Conservation (phyloP, 1,140 invertebrate species). For the Aporrectodea caliginosa region DNA sequence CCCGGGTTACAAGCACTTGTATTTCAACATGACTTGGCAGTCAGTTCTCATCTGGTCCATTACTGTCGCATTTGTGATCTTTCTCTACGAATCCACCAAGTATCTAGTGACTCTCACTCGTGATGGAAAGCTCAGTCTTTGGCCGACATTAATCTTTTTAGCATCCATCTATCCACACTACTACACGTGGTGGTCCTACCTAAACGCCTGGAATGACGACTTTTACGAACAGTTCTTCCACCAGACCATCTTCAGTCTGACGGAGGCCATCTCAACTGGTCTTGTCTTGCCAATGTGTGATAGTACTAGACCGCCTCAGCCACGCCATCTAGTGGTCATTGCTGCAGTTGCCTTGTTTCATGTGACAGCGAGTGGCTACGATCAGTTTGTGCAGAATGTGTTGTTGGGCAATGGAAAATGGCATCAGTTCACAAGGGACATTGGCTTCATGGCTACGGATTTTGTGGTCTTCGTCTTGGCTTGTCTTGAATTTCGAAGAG, state of each 20-base stretch:
- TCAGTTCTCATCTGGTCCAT: constrained; percentile 72
- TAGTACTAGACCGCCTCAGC: neutral
- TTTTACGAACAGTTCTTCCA: constrained; percentile 63
- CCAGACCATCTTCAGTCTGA: constrained; percentile 67
- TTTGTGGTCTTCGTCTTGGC: neutral
- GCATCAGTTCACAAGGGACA: neutral
- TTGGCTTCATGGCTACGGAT: neutral
- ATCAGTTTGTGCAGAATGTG: neutral
- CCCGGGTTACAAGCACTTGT: constrained; percentile 69
- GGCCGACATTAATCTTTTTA: constrained; percentile 68
- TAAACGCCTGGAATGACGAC: constrained; percentile 80
- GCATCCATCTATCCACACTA: constrained; percentile 74
- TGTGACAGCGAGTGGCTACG: neutral
- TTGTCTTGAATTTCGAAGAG: neutral
- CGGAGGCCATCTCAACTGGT: constrained; percentile 68
- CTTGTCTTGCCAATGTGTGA: constrained; percentile 58
- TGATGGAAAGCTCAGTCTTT: constrained; percentile 60
- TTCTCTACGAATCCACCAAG: constrained; percentile 69
- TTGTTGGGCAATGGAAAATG: neutral
- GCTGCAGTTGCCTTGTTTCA: neutral
- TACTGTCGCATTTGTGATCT: constrained; percentile 65
- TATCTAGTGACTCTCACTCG: constrained; percentile 62
- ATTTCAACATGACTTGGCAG: constrained; percentile 73
- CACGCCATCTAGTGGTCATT: neutral
- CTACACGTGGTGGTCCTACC: constrained; percentile 77